Evolutionary conservation across 2,888 invertebrate species (phyloP), one percentile per base, ranked within the genome.

Genomic region (Noctua janthina): DNA sequence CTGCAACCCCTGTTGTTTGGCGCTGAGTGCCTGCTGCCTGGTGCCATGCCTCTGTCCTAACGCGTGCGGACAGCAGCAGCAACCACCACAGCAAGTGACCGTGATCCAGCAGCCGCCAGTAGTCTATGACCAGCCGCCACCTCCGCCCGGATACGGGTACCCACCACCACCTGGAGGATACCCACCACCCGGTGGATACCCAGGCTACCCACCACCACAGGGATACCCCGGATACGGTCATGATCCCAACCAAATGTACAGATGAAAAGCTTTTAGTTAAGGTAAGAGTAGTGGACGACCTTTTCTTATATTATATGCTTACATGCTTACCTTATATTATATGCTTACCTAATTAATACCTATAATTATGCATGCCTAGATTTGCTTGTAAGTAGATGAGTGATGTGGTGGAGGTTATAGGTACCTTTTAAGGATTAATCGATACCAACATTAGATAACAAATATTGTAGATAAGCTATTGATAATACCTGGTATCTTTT

Each of bases 31-130:
- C 0, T 96, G 96, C 89, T 97, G 96, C 86, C 91, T 96, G 85
- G 91, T 96, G 29, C 96, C 96, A 35, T 96, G 96, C 87, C 90
- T 95, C 78, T 97, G 96, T 78, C 96, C 96, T 2, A 96, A 96
- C 91, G 96, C 96, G 8, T 96, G 96, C 72, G 96, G 96, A 0
- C 95, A 95, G 81, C 96, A 96, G 64, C 93, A 94, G 23, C 95
- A 88, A 0, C 96, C 94, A 0, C 94, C 94, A 0, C 95, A 94
- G 76, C 94, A 94, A 0, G 93, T 96, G n/a, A 93, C 95, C 66
- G 92, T 90, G 35, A 59, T 96, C 3, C 96, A 96, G 49, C 96
- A 95, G 4, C 96, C 96, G 2, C 93, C 94, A 62, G 88, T 95
- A 20, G 93, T 95, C 35, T 94, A 95, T 64, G 93, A 90, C 0